Percentiles rank a stretch among this genome's conserved stretches.
Conservation (phyloP, 2,113 vertebrate species). For the Elanus axillaris region DNA sequence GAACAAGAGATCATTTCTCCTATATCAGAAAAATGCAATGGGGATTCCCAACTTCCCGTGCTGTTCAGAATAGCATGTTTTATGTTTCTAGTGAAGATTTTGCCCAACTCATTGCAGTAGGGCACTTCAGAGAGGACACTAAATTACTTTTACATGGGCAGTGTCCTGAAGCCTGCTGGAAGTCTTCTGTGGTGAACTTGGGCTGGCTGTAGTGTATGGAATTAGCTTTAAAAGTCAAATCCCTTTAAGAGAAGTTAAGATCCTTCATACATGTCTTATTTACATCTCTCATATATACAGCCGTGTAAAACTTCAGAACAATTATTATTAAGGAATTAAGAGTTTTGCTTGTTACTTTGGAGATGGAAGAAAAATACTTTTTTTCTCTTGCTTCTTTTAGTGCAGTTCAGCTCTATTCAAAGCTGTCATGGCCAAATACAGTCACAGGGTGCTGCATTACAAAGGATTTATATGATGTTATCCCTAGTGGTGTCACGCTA, state of each 20-base stretch:
- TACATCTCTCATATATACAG: background rate
- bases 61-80: background rate
- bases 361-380: background rate
- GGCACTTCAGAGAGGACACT: background rate
- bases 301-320: background rate
- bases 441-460: background rate
- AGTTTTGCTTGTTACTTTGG: background rate
- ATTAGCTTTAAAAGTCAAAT: background rate
- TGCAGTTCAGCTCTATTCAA: background rate
- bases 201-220: background rate
- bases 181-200: background rate
- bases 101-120: background rate
- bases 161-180: background rate
- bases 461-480: background rate
- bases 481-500: background rate
- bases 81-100: background rate
- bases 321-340: background rate
- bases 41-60: background rate
- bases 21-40: background rate
- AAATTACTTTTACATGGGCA: background rate
- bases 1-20: background rate
- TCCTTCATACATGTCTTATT: background rate
- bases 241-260: background rate
- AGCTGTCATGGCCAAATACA: background rate
- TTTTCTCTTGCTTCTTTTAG: background rate